Base-by-base conservation (phyloP, 2,797 vertebrate genomes). In the Anguilla anguilla region DNA sequence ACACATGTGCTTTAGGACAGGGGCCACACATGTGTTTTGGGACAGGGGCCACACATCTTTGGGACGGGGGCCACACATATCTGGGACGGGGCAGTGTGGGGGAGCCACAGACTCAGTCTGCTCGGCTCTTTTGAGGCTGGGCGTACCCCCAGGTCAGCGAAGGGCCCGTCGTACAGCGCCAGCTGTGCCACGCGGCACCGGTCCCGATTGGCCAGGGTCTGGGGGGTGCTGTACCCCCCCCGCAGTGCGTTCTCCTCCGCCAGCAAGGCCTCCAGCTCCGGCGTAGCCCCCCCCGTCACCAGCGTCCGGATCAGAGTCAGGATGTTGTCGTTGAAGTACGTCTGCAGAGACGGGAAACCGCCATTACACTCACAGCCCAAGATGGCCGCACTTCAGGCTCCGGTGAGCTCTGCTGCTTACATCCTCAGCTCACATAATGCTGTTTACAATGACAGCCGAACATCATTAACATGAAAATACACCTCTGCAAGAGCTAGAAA, bases 251-350 rank as follows among this genome's bases (percentile, higher is more conserved):
- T 99, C 93, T 99, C 99, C 91, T 99, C 98, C 2, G 99, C 99
- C 90, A 99, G 93, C 93, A 99, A 96, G 51, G 93, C 97, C 95
- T 99, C 99, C 88, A 99, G 97, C 96, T 99, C 98, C 0, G 99
- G 99, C 0, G 99, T 99, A 93, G 99, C 98, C 89, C 99, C 99
- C 90, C 99, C 99, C 13, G 99, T 99, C 95, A 99, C 98, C 96
- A 99, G 95, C 28, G 99, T 99, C 95, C 98, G 97, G 93, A 99
- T 99, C 94, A 99, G 95, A 43, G 99, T 99, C 92, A 99, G 98
- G 96, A 99, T 99, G 94, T 99, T 99, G 95, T 99, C 98, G 88
- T 99, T 99, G 96, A 99, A 99, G 96, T 99, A 99, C 69, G 99
- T 99, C 99, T 99, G 96, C 87, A 89, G 93, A 95, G 92, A 92